These are phyloP conservation scores for Seriola dumerili DNA, from an alignment of 2,113 vertebrate species.

Conservation along the genomic window DNA sequence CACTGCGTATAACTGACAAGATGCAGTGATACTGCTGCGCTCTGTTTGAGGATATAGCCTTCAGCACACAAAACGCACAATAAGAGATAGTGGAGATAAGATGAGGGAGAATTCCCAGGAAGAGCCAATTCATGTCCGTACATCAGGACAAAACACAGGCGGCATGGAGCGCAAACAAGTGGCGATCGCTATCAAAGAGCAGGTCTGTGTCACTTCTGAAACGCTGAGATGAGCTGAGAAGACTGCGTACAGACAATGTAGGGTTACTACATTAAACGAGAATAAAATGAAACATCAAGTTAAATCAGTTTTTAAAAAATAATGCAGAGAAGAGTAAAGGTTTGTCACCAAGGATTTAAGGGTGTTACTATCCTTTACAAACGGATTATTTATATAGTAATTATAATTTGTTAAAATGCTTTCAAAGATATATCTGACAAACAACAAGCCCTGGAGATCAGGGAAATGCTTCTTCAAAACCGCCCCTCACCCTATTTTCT, in stretches of 20 bases:
- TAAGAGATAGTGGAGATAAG: slow-evolving; percentile 33
- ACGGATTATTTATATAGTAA: not conserved
- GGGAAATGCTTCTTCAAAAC: not conserved
- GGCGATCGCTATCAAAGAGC: not conserved
- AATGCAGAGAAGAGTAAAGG: not conserved
- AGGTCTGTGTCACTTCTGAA: not conserved
- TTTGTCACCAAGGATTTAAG: too few relatives aligned
- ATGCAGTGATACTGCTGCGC: slow-evolving; percentile 40
- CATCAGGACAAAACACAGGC: not conserved
- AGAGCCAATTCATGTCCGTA: not conserved
- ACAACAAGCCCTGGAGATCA: not conserved
- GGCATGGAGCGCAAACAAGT: not conserved
- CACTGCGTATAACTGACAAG: slow-evolving; percentile 36
- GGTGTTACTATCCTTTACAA: not conserved
- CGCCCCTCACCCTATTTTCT: too few relatives aligned
- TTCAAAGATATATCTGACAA: not conserved
- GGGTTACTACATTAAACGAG: not conserved
- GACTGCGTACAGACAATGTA: not conserved
- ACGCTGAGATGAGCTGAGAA: not conserved
- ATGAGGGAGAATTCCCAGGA: slow-evolving; percentile 16
- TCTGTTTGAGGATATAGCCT: slow-evolving; percentile 31
- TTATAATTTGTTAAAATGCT: not conserved
- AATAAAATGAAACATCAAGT: not conserved
- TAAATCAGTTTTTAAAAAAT: not conserved
- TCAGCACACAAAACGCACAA: slow-evolving; percentile 22